These are phyloP conservation scores for Hucho hucho DNA, from an alignment of 2,113 vertebrate species.

Conservation along the genomic window DNA sequence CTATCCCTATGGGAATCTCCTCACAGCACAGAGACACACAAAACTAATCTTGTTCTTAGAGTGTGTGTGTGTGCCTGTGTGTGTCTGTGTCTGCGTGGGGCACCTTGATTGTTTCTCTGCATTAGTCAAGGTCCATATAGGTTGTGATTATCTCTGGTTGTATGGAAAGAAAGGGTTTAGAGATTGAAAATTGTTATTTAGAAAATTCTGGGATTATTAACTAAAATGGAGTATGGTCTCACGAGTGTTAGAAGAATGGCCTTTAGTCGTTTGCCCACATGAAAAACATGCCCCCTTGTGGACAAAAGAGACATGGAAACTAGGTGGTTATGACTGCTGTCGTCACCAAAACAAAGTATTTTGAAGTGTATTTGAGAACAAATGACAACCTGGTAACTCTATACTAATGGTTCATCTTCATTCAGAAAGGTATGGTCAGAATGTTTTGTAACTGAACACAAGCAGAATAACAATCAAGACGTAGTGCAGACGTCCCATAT, in stretches of 20 bases:
- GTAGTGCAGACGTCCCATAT: background rate
- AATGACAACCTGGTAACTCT: constrained; percentile 35
- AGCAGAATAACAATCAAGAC: background rate
- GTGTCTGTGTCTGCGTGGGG: background rate
- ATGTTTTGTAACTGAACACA: too few relatives aligned
- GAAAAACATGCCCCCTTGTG: constrained; percentile 32
- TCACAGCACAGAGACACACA: background rate
- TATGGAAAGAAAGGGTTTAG: constrained; percentile 5
- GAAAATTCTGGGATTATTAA: constrained; percentile 17
- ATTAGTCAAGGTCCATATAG: constrained; percentile 49
- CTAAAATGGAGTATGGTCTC: too few relatives aligned
- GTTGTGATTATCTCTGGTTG: constrained; percentile 52
- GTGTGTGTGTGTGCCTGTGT: background rate
- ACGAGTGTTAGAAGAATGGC: background rate
- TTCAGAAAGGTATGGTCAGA: constrained; percentile 18
- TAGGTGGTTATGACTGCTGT: background rate
- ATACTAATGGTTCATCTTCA: constrained; percentile 48
- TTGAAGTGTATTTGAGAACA: constrained; percentile 7
- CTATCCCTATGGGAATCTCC: background rate
- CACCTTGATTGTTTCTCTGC: constrained; percentile 53
- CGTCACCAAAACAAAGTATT: background rate
- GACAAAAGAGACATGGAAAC: background rate
- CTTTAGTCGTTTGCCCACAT: background rate
- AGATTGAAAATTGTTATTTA: constrained; percentile 41
- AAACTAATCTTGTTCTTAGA: too few relatives aligned